These are phyloP conservation scores for Troides aeacus DNA, from an alignment of 2,888 invertebrate species.

Conservation along the genomic window DNA sequence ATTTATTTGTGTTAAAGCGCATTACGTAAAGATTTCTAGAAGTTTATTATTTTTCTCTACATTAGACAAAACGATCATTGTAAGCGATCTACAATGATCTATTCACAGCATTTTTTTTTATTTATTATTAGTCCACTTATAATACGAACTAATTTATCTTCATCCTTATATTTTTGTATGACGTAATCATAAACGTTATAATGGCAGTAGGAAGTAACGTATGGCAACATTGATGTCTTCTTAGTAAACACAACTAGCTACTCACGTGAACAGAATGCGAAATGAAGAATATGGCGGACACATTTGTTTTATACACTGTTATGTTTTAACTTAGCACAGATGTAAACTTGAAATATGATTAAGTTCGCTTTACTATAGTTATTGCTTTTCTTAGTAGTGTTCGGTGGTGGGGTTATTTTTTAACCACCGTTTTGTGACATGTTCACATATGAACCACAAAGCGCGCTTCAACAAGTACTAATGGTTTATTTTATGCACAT, in stretches of 20 bases:
- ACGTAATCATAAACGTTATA: constrained; percentile 27
- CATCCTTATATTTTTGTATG: constrained; percentile 20
- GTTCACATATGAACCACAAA: background rate
- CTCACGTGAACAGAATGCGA: constrained; percentile 22
- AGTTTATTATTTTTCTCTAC: too few relatives aligned
- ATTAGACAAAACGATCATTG: background rate
- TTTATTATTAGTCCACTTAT: constrained; percentile 1
- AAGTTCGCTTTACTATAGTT: background rate
- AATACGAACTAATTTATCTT: constrained; percentile 9
- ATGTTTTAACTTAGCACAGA: background rate
- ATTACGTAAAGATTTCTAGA: too few relatives aligned
- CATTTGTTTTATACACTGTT: background rate
- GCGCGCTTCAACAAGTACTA: constrained; percentile 11
- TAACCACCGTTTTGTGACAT: background rate
- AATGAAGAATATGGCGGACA: constrained; percentile 5
- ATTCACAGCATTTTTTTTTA: background rate
- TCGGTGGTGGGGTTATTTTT: background rate
- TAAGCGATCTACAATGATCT: background rate
- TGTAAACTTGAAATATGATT: background rate
- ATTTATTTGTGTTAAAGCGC: too few relatives aligned
- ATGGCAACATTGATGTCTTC: constrained; percentile 27
- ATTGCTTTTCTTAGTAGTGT: background rate
- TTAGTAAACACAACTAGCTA: constrained; percentile 16
- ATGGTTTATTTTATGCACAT: constrained; percentile 23
- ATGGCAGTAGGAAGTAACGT: constrained; percentile 25